Evolutionary conservation across 2,797 vertebrate species (phyloP).

Genomic region (Urosaurus nigricauda): DNA sequence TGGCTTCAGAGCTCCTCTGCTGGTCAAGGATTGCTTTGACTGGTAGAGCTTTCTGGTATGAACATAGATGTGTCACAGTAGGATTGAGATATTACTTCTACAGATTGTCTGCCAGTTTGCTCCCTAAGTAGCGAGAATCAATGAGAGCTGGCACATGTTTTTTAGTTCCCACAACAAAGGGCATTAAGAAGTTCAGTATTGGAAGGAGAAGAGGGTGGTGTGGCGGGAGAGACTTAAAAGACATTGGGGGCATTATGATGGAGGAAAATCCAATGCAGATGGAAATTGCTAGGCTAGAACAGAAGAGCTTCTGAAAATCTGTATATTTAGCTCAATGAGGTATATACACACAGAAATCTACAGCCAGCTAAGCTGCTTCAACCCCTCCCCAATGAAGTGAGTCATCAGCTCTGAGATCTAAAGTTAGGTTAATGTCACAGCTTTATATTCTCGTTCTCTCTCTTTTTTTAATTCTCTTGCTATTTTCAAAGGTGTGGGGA

Average conservation of each 20-base stretch:
- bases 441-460: conserved; percentile 58
- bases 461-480: conserved; percentile 57
- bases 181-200: conserved; percentile 6
- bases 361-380: conserved; percentile 76
- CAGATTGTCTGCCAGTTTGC: conserved; percentile 60
- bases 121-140: conserved; percentile 50
- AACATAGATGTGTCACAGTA: conserved; percentile 52
- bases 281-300: conserved; percentile 74
- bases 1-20: background rate
- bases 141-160: conserved; percentile 50
- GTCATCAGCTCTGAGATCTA: conserved; percentile 81
- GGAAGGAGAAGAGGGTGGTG: background rate
- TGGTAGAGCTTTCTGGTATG: conserved; percentile 30
- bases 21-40: conserved; percentile 17
- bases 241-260: conserved; percentile 52
- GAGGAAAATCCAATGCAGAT: conserved; percentile 65
- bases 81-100: conserved; percentile 64
- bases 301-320: conserved; percentile 78
- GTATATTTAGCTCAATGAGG: conserved; percentile 83
- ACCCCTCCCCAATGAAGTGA: conserved; percentile 75
- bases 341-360: conserved; percentile 83
- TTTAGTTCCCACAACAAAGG: conserved; percentile 61
- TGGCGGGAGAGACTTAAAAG: conserved; percentile 37
- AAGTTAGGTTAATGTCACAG: conserved; percentile 82
- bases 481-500: conserved; percentile 72